Percentiles rank a stretch among this genome's conserved stretches.
These are phyloP conservation scores for Procambarus clarkii DNA, from an alignment of 1,140 invertebrate genomes.

Conservation along the genomic window DNA sequence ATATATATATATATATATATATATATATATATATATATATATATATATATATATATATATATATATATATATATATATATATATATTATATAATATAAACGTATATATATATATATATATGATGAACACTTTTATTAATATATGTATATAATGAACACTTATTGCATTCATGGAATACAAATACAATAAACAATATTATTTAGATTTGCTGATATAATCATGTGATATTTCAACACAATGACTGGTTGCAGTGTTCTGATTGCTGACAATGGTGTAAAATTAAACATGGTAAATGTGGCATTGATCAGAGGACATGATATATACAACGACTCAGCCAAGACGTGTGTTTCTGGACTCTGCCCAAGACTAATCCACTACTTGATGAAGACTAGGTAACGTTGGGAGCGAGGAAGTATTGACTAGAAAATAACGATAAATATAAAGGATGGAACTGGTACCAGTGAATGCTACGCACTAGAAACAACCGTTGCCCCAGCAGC, in stretches of 20 bases:
- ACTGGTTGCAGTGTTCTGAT: slow-evolving; percentile 61
- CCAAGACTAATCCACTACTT: slow-evolving; percentile 64
- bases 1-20: slow-evolving; percentile 45
- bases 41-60: slow-evolving; percentile 17
- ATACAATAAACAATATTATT: too few species aligned
- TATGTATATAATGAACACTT: too few species aligned
- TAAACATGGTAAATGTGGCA: slow-evolving; percentile 57
- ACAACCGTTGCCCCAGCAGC: slow-evolving; percentile 91
- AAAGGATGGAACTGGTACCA: slow-evolving; percentile 68
- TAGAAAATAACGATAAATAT: slow-evolving; percentile 65
- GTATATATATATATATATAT: too few species aligned
- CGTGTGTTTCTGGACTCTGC: slow-evolving; percentile 61
- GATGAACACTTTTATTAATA: too few species aligned
- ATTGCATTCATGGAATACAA: too few species aligned
- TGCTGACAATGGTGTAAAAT: slow-evolving; percentile 48
- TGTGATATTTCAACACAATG: slow-evolving; percentile 15
- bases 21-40: slow-evolving; percentile 30
- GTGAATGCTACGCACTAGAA: slow-evolving; percentile 76
- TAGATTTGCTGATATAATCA: too few species aligned
- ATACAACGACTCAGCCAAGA: slow-evolving; percentile 63
- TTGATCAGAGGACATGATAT: slow-evolving; percentile 58
- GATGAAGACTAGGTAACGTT: slow-evolving; percentile 64
- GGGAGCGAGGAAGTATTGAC: slow-evolving; percentile 54
- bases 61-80: background rate
- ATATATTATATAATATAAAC: too few species aligned